These are phyloP conservation scores for Lepidocyrtoides sp. DNA, from an alignment of 2,888 invertebrate species.

Conservation along the genomic window DNA sequence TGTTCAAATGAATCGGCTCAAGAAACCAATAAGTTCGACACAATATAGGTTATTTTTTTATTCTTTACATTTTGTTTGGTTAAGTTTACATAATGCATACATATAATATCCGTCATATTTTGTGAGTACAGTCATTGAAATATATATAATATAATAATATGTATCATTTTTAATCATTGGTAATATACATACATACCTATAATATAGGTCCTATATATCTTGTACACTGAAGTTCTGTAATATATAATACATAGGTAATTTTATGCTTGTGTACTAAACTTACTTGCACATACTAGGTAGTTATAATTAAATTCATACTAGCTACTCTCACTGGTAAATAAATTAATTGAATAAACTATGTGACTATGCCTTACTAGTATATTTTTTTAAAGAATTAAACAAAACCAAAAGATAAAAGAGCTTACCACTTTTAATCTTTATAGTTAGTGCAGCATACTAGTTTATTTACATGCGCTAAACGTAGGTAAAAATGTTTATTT, in stretches of 20 bases:
- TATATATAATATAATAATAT: slow-evolving; percentile 48
- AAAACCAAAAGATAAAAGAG: too few species aligned
- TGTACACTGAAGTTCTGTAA: slow-evolving; percentile 22
- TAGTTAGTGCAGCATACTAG: too few species aligned
- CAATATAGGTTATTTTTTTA: slow-evolving; percentile 66
- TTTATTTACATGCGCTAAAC: too few species aligned
- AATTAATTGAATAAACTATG: too few species aligned
- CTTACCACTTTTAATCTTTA: too few species aligned
- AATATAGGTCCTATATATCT: slow-evolving; percentile 19
- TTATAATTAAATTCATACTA: too few species aligned
- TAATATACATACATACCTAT: slow-evolving; percentile 6
- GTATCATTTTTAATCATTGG: background rate
- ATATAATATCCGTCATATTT: slow-evolving; percentile 39
- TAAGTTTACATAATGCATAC: slow-evolving; percentile 33
- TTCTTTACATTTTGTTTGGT: slow-evolving; percentile 54
- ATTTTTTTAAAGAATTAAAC: too few species aligned
- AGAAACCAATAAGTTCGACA: slow-evolving; percentile 38
- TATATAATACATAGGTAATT: background rate
- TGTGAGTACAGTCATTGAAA: slow-evolving; percentile 72
- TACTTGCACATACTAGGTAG: background rate
- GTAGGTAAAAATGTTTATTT: too few species aligned
- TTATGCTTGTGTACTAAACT: background rate
- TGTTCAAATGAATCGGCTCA: too few species aligned
- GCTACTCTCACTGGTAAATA: too few species aligned
- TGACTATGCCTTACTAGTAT: too few species aligned